Evolutionary conservation across 2,797 vertebrate genomes (phyloP), one percentile per base, ranked within the genome.

Genomic region (Danio tinwini): DNA sequence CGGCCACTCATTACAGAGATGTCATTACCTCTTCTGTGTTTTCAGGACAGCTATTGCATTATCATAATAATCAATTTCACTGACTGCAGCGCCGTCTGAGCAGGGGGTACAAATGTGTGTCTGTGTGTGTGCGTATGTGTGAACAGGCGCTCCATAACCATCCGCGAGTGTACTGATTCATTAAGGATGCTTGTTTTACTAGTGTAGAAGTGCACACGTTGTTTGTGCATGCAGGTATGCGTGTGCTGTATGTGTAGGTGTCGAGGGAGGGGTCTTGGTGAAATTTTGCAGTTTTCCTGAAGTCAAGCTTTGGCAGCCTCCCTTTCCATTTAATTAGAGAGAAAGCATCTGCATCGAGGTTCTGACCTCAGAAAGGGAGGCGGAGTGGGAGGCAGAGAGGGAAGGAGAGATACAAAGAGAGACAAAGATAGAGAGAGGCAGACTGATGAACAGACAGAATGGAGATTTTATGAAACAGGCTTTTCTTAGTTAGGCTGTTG

Each of bases 261-360:
- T 75, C 58, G 49, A 68, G 13, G 14, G 39, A 7, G 14, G 16
- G 11, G 19, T 49, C 53, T 77, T 84, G 75, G 56, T 74, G 83
- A 87, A 86, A 83, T 88, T 81, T 85, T 29, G 83, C 86, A 88
- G 76, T 86, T 88, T 91, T 84, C 72, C 79, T 74, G 81, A 85
- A 84, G 86, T 86, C 86, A 70, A 76, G 58, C 81, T 86, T 88
- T 91, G 92, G 90, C 88, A 92, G 88, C 86, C 84, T 86, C 83
- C 82, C 82, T 80, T 75, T 85, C 84, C 70, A 83, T 90, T 91
- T 92, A 92, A 92, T 92, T 90, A 91, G 85, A 88, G 88, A 87
- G 88, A 91, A 90, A 90, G 89, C 88, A 88, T 90, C 86, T 81
- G 85, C 86, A 89, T 87, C 83, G 76, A 85, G 86, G 87, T 87